A percentile compares a stretch with the other conserved stretches of the same genome.
phyloP scores from a whole-genome alignment of 2,797 vertebrate species.

The Ispidina lecontei region DNA sequence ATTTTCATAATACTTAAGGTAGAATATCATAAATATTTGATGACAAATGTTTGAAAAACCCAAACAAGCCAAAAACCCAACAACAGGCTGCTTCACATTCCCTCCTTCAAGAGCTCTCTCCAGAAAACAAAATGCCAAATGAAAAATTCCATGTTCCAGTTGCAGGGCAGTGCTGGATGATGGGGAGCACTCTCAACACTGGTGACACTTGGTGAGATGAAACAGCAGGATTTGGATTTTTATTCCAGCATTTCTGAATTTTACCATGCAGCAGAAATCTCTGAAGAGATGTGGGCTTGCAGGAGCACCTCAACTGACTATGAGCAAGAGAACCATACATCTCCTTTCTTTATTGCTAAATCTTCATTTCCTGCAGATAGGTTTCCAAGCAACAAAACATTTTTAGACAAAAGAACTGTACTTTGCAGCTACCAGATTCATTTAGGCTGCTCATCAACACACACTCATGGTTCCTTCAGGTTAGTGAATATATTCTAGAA shows the following conservation, averaged over 20 bases:
- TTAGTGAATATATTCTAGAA: background rate
- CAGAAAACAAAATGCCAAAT: background rate
- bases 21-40: background rate
- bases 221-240: background rate
- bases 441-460: slow-evolving; percentile 2
- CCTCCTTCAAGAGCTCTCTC: background rate
- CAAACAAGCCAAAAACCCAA: no score
- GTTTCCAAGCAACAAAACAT: slow-evolving; percentile 64
- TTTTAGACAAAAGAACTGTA: slow-evolving; percentile 35
- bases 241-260: background rate
- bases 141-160: background rate
- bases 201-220: background rate
- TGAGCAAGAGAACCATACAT: background rate
- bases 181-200: background rate
- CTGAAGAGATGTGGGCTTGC: background rate
- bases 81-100: background rate
- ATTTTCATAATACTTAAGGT: background rate
- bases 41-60: background rate
- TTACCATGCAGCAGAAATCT: slow-evolving; percentile 38
- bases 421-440: slow-evolving; percentile 11
- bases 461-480: background rate
- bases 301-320: slow-evolving; percentile 16
- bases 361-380: slow-evolving; percentile 27
- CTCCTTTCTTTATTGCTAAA: background rate
- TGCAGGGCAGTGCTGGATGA: background rate